Evolutionary conservation across 1,140 invertebrate genomes (phyloP).

Genomic region (Drosophila sucinea): DNA sequence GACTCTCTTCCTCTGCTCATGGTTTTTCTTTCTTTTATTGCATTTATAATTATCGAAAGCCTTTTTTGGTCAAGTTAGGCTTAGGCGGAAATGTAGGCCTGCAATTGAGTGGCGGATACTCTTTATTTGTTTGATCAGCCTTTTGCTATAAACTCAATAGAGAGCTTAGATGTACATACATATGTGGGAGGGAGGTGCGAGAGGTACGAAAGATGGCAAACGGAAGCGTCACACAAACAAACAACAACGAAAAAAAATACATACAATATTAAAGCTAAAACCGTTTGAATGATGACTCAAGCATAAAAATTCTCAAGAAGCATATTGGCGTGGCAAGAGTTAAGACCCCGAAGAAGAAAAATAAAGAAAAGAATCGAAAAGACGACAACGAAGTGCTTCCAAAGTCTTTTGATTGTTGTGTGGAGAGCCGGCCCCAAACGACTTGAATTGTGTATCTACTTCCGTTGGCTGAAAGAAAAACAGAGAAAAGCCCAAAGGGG

Average conservation of each 20-base stretch:
- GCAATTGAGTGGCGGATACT: conserved; percentile 26
- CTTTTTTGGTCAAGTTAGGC: conserved; percentile 59
- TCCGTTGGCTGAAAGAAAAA: conserved; percentile 39
- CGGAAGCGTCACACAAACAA: conserved; percentile 40
- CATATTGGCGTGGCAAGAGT: conserved; percentile 39
- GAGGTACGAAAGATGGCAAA: conserved; percentile 26
- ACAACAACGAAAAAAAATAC: conserved; percentile 31
- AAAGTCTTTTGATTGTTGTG: conserved; percentile 45
- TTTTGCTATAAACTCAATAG: conserved; percentile 5
- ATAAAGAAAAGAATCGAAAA: background rate
- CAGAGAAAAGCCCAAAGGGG: background rate
- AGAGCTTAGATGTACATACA: background rate
- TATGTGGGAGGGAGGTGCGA: background rate
- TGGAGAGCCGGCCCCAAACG: conserved; percentile 27
- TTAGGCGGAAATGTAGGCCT: conserved; percentile 58
- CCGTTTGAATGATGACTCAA: conserved; percentile 58
- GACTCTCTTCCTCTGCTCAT: background rate
- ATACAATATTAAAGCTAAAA: conserved; percentile 25
- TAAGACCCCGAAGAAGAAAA: background rate
- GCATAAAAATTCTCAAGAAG: conserved; percentile 62
- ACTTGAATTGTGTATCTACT: conserved; percentile 58
- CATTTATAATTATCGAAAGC: conserved; percentile 65
- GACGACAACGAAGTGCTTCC: conserved; percentile 12
- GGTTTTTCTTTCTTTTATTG: conserved; percentile 2
- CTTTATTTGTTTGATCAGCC: conserved; percentile 3